Base-by-base conservation (phyloP, 2,888 invertebrate species). In the Acleris laterana region DNA sequence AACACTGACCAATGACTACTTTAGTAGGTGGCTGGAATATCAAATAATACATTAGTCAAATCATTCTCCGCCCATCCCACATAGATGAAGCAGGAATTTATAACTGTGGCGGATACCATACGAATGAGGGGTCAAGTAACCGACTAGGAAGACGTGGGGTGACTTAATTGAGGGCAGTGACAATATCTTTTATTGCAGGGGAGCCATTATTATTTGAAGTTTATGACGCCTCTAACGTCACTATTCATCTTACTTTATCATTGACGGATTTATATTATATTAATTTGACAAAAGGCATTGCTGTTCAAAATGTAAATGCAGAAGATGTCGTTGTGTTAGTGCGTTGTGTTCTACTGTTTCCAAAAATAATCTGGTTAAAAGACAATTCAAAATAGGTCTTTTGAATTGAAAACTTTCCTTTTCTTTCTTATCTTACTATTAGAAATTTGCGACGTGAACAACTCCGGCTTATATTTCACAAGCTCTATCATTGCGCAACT, bases 161-260 rank as follows among this genome's bases (percentile, higher is more conserved):
- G 65, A 25, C 60, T 65, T 65, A 65, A 65, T 65, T 65, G 65
- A 17, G n/a, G 22, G 22, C 28, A 56, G 49, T 25, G 46, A 56
- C 53, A 64, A 64, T 62, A 62, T 20, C 44, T 61, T 50, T 65
- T 53, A 59, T 53, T 53, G 49, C 38, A 17, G 62, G 55, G 65
- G 55, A 46, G 20, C 49, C 44, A 22, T 13, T 32, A 55, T 22
- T 42, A 9, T n/a, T 17, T 19, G 5, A 50, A 55, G 49, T 44
- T 28, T 46, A 52, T 58, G 22, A 44, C 25, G 20, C 48, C 32
- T 38, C 32, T 17, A 17, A 49, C 13, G 5, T 49, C 19, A 20
- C 11, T 17, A 46, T 46, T 46, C 46, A 38, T 38, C 38, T 13
- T 38, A 38, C 3, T 38, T 38, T 38, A 4, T 38, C 13, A 7